phyloP scores from a whole-genome alignment of 2,113 vertebrate species.

The Cervus canadensis region DNA sequence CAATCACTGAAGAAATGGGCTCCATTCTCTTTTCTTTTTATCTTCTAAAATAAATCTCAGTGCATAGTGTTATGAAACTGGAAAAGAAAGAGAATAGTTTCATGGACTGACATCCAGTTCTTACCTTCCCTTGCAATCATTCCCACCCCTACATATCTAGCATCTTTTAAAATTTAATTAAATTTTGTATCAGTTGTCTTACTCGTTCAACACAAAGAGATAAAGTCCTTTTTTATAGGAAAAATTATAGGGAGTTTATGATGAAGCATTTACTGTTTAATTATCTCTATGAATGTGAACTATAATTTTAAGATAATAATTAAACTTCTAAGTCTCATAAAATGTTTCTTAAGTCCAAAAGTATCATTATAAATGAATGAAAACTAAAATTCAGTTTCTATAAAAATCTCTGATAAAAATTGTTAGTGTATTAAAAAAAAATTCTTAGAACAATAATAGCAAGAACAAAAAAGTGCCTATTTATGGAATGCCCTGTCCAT shows the following conservation, averaged over 20 bases:
- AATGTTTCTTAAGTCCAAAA: neutral
- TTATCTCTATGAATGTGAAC: neutral
- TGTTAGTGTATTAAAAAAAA: neutral
- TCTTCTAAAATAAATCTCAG: neutral
- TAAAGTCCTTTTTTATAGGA: neutral
- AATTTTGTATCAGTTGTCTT: neutral
- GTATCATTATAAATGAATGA: neutral
- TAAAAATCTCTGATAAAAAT: neutral
- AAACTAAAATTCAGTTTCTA: neutral
- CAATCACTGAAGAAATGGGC: neutral
- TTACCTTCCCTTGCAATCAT: neutral
- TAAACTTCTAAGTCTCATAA: neutral
- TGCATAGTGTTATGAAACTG: neutral
- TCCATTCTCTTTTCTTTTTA: neutral
- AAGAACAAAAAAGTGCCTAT: neutral
- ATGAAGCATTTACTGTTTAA: neutral
- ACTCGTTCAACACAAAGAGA: neutral
- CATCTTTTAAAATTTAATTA: neutral
- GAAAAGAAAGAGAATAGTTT: neutral
- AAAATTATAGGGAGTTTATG: neutral
- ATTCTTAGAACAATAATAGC: neutral
- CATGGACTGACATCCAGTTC: neutral
- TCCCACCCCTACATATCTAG: too few species aligned
- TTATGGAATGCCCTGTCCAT: neutral
- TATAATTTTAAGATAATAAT: constrained; percentile 15